A percentile compares a stretch with the other conserved stretches of the same genome.
Conservation (phyloP, 2,888 invertebrate genomes). For the Drosophila imparisetae region DNA sequence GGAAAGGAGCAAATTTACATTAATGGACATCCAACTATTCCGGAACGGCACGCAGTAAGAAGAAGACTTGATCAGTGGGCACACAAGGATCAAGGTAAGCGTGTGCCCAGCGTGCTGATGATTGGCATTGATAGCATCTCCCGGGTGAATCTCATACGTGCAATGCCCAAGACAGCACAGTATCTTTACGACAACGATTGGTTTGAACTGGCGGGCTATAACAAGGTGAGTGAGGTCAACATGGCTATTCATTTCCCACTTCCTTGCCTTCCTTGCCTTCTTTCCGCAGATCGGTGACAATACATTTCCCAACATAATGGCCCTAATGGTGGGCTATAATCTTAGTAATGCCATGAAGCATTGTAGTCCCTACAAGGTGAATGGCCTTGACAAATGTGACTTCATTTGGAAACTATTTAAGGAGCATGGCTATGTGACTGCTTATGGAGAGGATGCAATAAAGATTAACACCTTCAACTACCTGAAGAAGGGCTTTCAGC, state of each 20-base stretch:
- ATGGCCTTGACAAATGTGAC: constrained; percentile 89
- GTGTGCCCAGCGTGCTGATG: constrained; percentile 88
- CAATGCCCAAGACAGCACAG: constrained; percentile 90
- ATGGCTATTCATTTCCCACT: background rate
- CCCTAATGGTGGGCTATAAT: constrained; percentile 90
- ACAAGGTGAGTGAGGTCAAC: constrained; percentile 85
- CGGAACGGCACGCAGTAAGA: constrained; percentile 85
- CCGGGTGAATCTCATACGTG: constrained; percentile 90
- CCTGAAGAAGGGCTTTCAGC: constrained; percentile 89
- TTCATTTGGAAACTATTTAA: constrained; percentile 92
- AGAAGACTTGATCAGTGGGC: constrained; percentile 83
- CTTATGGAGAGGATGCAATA: constrained; percentile 92
- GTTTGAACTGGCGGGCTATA: constrained; percentile 90
- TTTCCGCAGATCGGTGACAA: constrained; percentile 90
- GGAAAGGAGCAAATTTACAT: constrained; percentile 78
- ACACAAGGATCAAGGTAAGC: constrained; percentile 18
- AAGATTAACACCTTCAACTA: constrained; percentile 90
- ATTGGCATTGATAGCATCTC: constrained; percentile 95
- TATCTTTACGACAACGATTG: constrained; percentile 89
- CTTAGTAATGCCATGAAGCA: constrained; percentile 85
- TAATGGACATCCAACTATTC: constrained; percentile 86
- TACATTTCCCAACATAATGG: constrained; percentile 95
- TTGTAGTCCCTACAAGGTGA: constrained; percentile 85
- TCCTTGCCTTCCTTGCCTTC: background rate
- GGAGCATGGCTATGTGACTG: constrained; percentile 90